phyloP scores from a whole-genome alignment of 2,113 vertebrate species.

The Sinocyclocheilus anshuiensis region DNA sequence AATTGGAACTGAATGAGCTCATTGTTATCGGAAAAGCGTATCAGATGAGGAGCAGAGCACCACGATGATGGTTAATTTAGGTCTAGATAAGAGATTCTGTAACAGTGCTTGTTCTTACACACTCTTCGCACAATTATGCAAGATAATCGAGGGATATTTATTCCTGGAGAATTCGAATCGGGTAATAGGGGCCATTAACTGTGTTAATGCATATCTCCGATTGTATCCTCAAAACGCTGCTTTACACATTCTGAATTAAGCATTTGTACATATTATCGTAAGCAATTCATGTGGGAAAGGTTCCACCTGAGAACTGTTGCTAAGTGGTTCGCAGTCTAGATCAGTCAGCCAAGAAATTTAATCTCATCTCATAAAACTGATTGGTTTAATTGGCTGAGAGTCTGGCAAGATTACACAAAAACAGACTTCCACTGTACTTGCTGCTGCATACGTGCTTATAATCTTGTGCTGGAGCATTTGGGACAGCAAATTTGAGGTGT shows the following conservation, averaged over 20 bases:
- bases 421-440: conserved; percentile 23
- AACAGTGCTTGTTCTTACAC: conserved; percentile 7
- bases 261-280: conserved; percentile 25
- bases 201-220: not conserved
- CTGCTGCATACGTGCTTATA: conserved; percentile 8
- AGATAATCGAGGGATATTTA: not conserved
- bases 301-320: conserved; percentile 24
- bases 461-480: not conserved
- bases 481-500: not conserved
- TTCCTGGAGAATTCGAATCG: conserved; percentile 7
- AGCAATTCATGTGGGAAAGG: conserved; percentile 17
- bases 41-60: not conserved
- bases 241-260: conserved; percentile 26
- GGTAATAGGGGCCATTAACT: conserved; percentile 12
- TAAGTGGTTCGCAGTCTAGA: not conserved
- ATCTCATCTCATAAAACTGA: conserved; percentile 36
- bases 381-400: conserved; percentile 39
- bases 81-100: conserved; percentile 24
- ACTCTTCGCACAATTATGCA: not conserved
- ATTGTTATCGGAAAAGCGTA: not conserved
- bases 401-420: conserved; percentile 23
- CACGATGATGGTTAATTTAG: not conserved
- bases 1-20: conserved; percentile 37
- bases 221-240: not conserved
- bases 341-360: conserved; percentile 38